These are phyloP conservation scores for Anagyrus pseudococci DNA, from an alignment of 2,888 invertebrate species.

Conservation along the genomic window DNA sequence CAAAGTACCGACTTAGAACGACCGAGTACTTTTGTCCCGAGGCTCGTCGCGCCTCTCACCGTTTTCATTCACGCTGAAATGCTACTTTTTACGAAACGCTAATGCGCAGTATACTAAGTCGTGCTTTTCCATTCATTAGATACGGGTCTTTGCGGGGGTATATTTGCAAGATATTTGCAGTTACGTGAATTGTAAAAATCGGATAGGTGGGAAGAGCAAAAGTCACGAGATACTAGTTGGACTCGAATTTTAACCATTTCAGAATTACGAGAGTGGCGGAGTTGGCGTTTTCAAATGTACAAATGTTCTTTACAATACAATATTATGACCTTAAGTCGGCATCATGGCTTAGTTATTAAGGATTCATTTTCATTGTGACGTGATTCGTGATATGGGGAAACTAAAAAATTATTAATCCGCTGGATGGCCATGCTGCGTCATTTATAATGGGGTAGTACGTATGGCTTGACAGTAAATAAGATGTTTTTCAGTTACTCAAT, in stretches of 20 bases:
- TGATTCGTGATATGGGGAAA: conserved; percentile 32
- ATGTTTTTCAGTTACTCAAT: background rate
- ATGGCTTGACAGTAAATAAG: conserved; percentile 11
- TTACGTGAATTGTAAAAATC: too few species aligned
- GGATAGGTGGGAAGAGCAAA: too few species aligned
- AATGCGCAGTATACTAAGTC: too few species aligned
- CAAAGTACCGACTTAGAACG: too few species aligned
- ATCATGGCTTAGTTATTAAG: conserved; percentile 43
- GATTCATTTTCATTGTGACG: conserved; percentile 40
- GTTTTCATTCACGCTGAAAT: too few species aligned
- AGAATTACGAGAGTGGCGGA: background rate
- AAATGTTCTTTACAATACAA: conserved; percentile 54
- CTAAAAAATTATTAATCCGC: conserved; percentile 45
- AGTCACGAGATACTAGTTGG: too few species aligned
- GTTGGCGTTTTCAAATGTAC: conserved; percentile 44
- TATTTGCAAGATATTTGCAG: too few species aligned
- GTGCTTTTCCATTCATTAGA: too few species aligned
- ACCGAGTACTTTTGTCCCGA: too few species aligned
- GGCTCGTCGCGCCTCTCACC: too few species aligned
- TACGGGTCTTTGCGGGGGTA: too few species aligned
- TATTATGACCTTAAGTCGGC: conserved; percentile 28
- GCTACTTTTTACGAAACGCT: too few species aligned
- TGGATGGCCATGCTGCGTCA: conserved; percentile 44
- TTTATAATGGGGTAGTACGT: conserved; percentile 6
- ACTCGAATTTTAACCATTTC: conserved; percentile 17